Evolutionary conservation across 30 jellyfish, hydroid and myxozoan species (phyloP), one percentile per base, ranked within the genome.

Genomic region (Phacellophora camtschatica): DNA sequence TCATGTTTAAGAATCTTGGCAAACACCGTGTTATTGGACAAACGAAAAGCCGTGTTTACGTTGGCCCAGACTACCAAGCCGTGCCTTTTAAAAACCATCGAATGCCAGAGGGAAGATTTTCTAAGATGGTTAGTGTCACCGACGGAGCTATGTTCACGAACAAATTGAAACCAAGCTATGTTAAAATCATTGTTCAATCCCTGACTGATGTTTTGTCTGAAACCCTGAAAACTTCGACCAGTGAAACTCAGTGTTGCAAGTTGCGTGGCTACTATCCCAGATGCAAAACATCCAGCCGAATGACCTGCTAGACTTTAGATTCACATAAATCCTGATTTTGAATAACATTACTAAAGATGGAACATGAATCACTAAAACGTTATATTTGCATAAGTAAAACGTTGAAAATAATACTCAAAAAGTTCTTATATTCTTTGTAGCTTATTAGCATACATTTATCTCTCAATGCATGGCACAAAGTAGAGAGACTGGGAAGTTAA

Each of bases 1-100:
- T 94, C 75, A 54, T 64, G 16, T 78, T 83, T 88, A 88, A 50
- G 76, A 61, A 67, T 19, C 42, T 77, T 54, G 88, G 82, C 16
- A 83, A 83, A 41, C 77, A 89, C 51, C 75, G 90, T 28, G 89
- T 88, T 18, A 82, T 94, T 62, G 99, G 97, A 1, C 97, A 94
- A 53, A 81, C 97, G 1, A 57, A 29, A 28, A 36, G 66, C 35
- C 90, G 90, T 66, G 82, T 83, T 27, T 94, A 84, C 92, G 32
- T 75, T 56, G 35, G 81, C 74, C 96, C 92, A 41, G 67, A 76
- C 78, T 86, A 43, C 88, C 79, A 66, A 33, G 86, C 92, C 41
- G 79, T 86, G 58, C 73, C 92, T 31, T 0, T 68, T 82, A 48
- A 66, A 15, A 83, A 66, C 53, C 30, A 30, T 46, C 58, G 67